phyloP scores from a whole-genome alignment of 2,888 invertebrate species.

The Teleiodes luculella region DNA sequence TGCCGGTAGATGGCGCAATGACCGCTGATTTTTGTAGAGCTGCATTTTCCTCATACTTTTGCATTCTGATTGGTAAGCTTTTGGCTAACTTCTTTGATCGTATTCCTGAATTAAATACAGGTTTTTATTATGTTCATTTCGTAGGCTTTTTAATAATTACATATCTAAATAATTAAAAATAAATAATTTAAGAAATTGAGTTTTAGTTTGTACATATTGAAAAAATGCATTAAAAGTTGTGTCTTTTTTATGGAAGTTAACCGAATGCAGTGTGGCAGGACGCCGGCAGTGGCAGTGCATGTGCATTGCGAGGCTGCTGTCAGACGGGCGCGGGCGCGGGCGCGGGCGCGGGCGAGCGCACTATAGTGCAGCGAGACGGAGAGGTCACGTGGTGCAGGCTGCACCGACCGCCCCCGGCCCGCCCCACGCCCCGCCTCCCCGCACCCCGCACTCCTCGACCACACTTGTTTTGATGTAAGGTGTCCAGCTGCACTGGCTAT shows the following conservation, averaged over 20 bases:
- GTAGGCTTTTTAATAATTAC: too few relatives aligned
- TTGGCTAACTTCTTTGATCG: too few relatives aligned
- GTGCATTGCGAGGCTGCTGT: neutral
- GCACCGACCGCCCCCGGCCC: constrained; percentile 64
- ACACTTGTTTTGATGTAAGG: constrained; percentile 76
- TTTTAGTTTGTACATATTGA: too few relatives aligned
- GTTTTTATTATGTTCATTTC: too few relatives aligned
- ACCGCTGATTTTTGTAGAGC: constrained; percentile 23
- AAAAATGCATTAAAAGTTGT: neutral
- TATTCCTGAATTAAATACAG: too few relatives aligned
- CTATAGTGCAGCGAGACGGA: neutral
- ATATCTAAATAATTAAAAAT: too few relatives aligned
- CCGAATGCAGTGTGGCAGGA: neutral
- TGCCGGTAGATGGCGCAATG: constrained; percentile 59
- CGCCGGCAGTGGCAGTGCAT: neutral
- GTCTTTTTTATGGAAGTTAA: neutral
- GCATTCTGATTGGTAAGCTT: too few relatives aligned
- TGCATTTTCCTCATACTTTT: too few relatives aligned
- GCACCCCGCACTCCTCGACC: constrained; percentile 38
- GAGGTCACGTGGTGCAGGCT: constrained; percentile 38
- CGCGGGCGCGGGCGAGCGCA: neutral
- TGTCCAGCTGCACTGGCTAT: constrained; percentile 57
- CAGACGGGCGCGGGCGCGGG: neutral
- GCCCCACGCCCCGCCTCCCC: constrained; percentile 51
- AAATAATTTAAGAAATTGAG: too few relatives aligned